Conservation (phyloP, 1,140 invertebrate genomes). For the Drosophila bocki region DNA sequence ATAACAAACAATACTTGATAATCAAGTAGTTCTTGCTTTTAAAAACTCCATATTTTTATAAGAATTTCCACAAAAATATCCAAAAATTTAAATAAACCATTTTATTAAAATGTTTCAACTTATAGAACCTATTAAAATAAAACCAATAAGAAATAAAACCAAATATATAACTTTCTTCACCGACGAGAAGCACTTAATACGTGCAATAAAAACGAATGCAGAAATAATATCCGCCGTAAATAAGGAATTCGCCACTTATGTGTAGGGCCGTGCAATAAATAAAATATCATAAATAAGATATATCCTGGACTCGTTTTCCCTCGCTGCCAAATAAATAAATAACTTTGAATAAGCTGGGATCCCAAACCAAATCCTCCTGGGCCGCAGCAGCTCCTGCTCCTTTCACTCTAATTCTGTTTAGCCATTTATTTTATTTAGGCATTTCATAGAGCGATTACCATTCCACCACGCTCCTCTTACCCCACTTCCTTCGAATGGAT, state of each 20-base stretch:
- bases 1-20: too few species aligned
- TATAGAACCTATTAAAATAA: not conserved
- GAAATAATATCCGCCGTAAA: conserved; percentile 26
- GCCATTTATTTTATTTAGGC: conserved; percentile 82
- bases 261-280: conserved; percentile 17
- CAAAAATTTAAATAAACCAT: not conserved
- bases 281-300: conserved; percentile 43
- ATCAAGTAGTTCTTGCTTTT: not conserved
- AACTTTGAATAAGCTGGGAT: conserved; percentile 16
- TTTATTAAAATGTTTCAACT: not conserved
- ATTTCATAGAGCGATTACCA: conserved; percentile 65
- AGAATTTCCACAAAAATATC: not conserved
- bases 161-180: not conserved
- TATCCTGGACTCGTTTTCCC: not conserved
- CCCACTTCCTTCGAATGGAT: conserved; percentile 5
- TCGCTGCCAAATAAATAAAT: conserved; percentile 28
- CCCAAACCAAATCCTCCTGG: conserved; percentile 6
- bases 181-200: conserved; percentile 7
- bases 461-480: not conserved
- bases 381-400: conserved; percentile 14
- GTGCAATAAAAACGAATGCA: conserved; percentile 19
- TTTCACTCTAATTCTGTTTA: conserved; percentile 81
- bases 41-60: not conserved
- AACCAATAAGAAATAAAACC: not conserved
- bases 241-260: conserved; percentile 41